Evolutionary conservation across 2,888 invertebrate species (phyloP).

Genomic region (Halictus quadricinctus): DNA sequence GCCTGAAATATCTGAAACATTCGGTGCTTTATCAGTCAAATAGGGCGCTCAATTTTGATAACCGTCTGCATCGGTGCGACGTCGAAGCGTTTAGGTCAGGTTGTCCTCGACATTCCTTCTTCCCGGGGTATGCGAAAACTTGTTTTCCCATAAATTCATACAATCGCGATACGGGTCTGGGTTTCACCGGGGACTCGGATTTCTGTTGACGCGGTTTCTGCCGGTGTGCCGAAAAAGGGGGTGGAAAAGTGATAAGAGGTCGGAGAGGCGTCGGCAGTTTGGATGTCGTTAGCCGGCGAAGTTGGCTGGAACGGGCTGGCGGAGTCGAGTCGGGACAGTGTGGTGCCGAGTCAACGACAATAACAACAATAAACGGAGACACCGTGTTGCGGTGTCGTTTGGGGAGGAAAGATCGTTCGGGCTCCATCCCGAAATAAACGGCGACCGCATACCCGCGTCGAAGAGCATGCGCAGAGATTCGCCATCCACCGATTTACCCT

Average conservation of each 20-base stretch:
- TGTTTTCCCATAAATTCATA: slow-evolving; percentile 3
- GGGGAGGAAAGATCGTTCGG: slow-evolving; percentile 52
- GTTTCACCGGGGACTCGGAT: neutral
- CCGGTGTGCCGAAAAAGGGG: neutral
- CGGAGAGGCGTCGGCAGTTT: slow-evolving; percentile 6
- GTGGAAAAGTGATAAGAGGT: slow-evolving; percentile 7
- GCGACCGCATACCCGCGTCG: slow-evolving; percentile 68
- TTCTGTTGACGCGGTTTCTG: neutral
- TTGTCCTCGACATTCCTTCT: neutral
- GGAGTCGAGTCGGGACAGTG: neutral
- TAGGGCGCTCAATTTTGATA: neutral
- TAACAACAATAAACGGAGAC: slow-evolving; percentile 66
- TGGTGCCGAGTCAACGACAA: slow-evolving; percentile 55
- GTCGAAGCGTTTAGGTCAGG: neutral
- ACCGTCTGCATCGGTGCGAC: neutral
- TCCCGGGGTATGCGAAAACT: neutral
- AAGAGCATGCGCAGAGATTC: slow-evolving; percentile 44
- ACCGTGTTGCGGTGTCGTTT: slow-evolving; percentile 44
- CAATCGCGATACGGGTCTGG: neutral
- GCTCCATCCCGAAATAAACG: slow-evolving; percentile 69
- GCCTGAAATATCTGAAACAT: neutral
- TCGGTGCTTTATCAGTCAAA: neutral
- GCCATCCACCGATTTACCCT: slow-evolving; percentile 61
- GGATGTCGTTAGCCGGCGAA: slow-evolving; percentile 5
- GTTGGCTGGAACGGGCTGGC: neutral